Conservation (phyloP, 1,140 invertebrate species). For the Parasteatoda tepidariorum region DNA sequence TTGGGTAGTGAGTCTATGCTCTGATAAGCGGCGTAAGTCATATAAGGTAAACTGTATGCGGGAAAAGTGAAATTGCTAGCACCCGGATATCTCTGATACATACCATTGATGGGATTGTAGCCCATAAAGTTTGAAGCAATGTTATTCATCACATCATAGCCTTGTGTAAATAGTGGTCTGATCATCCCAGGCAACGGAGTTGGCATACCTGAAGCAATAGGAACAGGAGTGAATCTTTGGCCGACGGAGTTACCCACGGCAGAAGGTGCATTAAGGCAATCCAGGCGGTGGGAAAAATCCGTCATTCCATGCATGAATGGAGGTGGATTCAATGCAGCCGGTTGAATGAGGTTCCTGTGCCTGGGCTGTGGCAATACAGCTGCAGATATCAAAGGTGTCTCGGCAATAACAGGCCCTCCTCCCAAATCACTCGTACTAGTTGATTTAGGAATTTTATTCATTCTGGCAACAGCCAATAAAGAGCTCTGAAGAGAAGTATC, state of each 20-base stretch:
- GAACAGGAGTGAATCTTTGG: conserved; percentile 30
- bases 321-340: conserved; percentile 18
- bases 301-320: conserved; percentile 62
- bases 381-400: background rate
- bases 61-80: background rate
- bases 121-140: conserved; percentile 23
- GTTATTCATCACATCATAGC: conserved; percentile 19
- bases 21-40: background rate
- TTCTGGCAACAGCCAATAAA: background rate
- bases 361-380: background rate
- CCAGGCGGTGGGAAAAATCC: conserved; percentile 39
- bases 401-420: background rate
- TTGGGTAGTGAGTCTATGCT: background rate
- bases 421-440: conserved; percentile 62
- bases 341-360: conserved; percentile 1
- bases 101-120: conserved; percentile 3
- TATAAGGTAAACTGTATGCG: background rate
- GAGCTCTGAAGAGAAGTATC: conserved; percentile 81
- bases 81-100: conserved; percentile 3
- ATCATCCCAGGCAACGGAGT: conserved; percentile 12
- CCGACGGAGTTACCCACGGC: background rate
- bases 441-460: conserved; percentile 47
- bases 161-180: background rate
- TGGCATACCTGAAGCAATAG: background rate
- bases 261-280: background rate